Base-by-base conservation (phyloP, 2,797 vertebrate genomes). In the Oryzias sinensis region DNA sequence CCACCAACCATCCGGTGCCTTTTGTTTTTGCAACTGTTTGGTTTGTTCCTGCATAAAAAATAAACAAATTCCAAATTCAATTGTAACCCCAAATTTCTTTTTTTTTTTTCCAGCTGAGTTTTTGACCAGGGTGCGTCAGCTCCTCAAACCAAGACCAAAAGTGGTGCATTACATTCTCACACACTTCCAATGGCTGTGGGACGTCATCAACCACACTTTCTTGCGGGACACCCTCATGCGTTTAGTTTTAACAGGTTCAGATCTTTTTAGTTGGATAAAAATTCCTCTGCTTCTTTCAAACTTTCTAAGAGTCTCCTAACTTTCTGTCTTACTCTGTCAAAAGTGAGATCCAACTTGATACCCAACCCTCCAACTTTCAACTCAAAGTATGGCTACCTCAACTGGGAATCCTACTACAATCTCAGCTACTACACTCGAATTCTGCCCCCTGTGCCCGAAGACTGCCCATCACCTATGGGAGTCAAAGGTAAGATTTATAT, bases 291-390 rank as follows among this genome's bases (percentile, higher is more conserved):
- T 2, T 1, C 24, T 24, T 14, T 43, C 16, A 6, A 2, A 9
- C 1, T 1, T 37, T 58, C 4, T 24, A 0, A 20, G 5, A 18
- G 7, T 54, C 22, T 16, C 29, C 25, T 41, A 22, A 43, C 2
- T 49, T 29, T 24, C 14, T 16, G 33, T n/a, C 43, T 37, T 37
- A 37, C 22, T 65, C n/a, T 50, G 3, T 53, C n/a, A 62, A 70
- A 68, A 99, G 97, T 82, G n/a, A 92, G 97, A 20, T 82, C 95
- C 77, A 94, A 88, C 66, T 89, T 97, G 51, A 94, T 99, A 65
- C 96, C 97, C 58, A 97, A 90, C 50, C 97, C 97, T 24, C 97
- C 96, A 1, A 98, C 96, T 14, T 99, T 88, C 89, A 99, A 98
- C 82, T 92, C 92, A 0, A 93, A 92, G 1, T 92, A 98, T 0